Evolutionary conservation across 2,113 vertebrate species (phyloP).

Genomic region (Hemibagrus wyckioides): DNA sequence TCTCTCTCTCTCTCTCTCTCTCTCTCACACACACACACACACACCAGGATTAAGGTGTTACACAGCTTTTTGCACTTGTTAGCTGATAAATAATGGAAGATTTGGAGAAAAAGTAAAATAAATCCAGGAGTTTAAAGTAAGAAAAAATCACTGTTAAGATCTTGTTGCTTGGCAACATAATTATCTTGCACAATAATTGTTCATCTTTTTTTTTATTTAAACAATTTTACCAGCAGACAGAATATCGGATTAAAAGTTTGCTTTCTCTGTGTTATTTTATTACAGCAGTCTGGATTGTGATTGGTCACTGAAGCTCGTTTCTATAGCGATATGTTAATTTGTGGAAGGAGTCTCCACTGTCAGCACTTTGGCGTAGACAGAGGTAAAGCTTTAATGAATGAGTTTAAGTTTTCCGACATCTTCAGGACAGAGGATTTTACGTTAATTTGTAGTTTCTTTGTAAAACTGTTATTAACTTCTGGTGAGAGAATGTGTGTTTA

Average conservation of each 20-base stretch:
- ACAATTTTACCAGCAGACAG: not conserved
- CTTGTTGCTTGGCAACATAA: not conserved
- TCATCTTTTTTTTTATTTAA: not conserved
- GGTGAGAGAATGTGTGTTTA: not conserved
- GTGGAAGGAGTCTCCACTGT: not conserved
- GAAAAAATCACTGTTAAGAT: not conserved
- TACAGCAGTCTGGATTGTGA: not conserved
- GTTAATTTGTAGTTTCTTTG: rapidly evolving
- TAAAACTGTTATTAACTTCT: not conserved
- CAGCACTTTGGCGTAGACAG: too few species aligned
- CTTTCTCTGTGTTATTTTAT: not conserved
- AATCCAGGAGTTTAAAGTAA: not conserved
- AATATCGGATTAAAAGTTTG: not conserved
- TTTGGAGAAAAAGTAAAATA: too few species aligned
- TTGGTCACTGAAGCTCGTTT: not conserved
- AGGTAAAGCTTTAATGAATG: too few species aligned
- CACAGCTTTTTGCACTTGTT: not conserved
- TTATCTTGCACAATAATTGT: not conserved
- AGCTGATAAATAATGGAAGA: not conserved
- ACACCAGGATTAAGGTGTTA: not conserved
- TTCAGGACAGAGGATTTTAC: not conserved
- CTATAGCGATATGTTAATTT: not conserved
- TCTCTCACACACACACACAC: not conserved
- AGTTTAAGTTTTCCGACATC: not conserved
- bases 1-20: too few species aligned